Evolutionary conservation across 2,888 invertebrate species (phyloP).

Genomic region (Diplolepis rosae): DNA sequence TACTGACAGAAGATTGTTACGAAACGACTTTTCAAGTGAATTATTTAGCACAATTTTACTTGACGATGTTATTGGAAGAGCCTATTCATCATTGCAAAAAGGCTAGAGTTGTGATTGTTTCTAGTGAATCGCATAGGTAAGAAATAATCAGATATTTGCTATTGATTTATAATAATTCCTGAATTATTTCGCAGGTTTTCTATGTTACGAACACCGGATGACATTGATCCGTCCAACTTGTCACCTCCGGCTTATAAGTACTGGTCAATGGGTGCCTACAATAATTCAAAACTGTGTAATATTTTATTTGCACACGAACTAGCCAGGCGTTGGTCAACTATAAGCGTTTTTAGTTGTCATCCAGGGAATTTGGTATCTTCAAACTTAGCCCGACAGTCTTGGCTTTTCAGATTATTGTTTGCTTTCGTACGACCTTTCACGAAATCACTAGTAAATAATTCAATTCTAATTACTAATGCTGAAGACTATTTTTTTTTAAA

Average conservation of each 20-base stretch:
- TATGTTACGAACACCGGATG: constrained; percentile 57
- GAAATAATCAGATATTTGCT: background rate
- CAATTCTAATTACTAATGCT: background rate
- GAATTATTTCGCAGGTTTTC: constrained; percentile 59
- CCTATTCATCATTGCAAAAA: constrained; percentile 80
- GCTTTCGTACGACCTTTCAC: constrained; percentile 93
- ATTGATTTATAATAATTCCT: background rate
- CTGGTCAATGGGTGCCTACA: constrained; percentile 90
- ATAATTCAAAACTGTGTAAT: constrained; percentile 92
- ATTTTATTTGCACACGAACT: constrained; percentile 88
- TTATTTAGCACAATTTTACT: constrained; percentile 86
- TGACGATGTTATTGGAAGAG: constrained; percentile 84
- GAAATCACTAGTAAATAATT: constrained; percentile 85
- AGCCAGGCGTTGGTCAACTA: constrained; percentile 81
- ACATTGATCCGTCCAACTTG: constrained; percentile 74
- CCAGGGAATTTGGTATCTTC: constrained; percentile 95
- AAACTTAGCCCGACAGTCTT: constrained; percentile 86
- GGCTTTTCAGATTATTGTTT: constrained; percentile 87
- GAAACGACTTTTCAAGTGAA: constrained; percentile 92
- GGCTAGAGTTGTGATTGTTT: constrained; percentile 86
- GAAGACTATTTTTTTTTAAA: background rate
- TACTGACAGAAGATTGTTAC: constrained; percentile 83
- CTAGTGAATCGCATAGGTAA: constrained; percentile 92
- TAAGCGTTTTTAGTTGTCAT: constrained; percentile 87
- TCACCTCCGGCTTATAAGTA: constrained; percentile 83